Evolutionary conservation across 2,113 vertebrate genomes (phyloP).

Genomic region (Brachirus orientalis): DNA sequence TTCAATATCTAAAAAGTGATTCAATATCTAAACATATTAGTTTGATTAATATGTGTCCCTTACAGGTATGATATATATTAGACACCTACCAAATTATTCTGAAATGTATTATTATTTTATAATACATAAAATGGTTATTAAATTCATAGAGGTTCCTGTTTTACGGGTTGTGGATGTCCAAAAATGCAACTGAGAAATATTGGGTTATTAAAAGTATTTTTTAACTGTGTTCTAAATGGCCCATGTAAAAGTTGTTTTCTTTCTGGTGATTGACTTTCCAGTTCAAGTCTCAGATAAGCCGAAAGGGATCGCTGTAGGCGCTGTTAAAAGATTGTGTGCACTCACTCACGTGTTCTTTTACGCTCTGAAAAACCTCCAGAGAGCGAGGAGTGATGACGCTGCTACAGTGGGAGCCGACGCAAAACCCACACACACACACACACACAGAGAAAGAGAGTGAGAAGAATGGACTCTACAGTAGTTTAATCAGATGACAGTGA

Average conservation of each 20-base stretch:
- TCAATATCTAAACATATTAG: conserved; percentile 38
- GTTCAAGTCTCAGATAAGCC: conserved; percentile 82
- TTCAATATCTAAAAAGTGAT: no score
- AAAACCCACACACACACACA: conserved; percentile 4
- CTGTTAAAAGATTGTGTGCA: conserved; percentile 76
- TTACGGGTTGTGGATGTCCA: neutral
- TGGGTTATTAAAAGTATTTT: conserved; percentile 2
- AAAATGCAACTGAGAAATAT: neutral
- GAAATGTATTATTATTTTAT: neutral
- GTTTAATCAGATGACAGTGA: conserved; percentile 67
- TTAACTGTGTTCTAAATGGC: conserved; percentile 22
- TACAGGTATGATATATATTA: conserved; percentile 14
- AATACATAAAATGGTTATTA: no score
- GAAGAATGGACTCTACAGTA: conserved; percentile 39
- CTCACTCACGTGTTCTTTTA: conserved; percentile 69
- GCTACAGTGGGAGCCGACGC: conserved; percentile 63
- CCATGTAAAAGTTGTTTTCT: conserved; percentile 26
- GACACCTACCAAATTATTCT: neutral
- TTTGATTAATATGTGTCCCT: conserved; percentile 62
- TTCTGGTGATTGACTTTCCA: conserved; percentile 52
- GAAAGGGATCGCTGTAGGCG: conserved; percentile 88
- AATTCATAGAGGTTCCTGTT: neutral
- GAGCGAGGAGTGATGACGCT: conserved; percentile 76
- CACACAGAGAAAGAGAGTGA: conserved; percentile 11
- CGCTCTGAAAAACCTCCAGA: conserved; percentile 73